Evolutionary conservation across 2,113 vertebrate genomes (phyloP), one percentile per base, ranked within the genome.

Genomic region (Paradoxurus hermaphroditus): DNA sequence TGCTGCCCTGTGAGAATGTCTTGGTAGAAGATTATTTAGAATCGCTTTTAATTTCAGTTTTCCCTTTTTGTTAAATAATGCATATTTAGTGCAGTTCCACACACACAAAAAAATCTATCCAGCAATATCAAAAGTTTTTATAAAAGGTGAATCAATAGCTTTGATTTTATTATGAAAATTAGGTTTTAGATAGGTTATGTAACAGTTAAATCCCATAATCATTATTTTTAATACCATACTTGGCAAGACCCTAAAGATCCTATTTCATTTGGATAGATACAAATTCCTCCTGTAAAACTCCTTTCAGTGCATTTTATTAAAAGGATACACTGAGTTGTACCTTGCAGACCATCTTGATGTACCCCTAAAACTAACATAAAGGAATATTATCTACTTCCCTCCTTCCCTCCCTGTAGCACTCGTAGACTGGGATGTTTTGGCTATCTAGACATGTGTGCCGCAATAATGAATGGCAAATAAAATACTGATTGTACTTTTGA

Each of bases 21-120:
- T 63, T 94, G 51, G 31, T 83, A 89, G 53, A 90, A 77, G 31
- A 49, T 51, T 84, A 65, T 62, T 83, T 82, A 72, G 16, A 90
- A 91, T 41, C 85, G 49, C 56, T 95, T 94, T 93, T 85, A 81
- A 27, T 75, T n/a, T 68, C 15, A n/a, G 53, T 39, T 51, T 75
- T 75, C 19, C 39, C 53, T 90, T 88, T 96, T 75, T 89, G 36
- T 93, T 49, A 88, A 77, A 79, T 93, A 75, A 96, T 53, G 31
- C 36, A 12, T 77, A 96, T 93, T 95, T 85, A 88, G 51, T 29
- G n/a, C 34, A 62, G 73, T 25, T 93, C 62, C 46, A 25, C 25
- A 41, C 19, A 79, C 82, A 65, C 12, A 70, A 78, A 86, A 95
- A 89, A 56, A 44, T 56, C 29, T 51, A 85, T 51, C n/a, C 31